Evolutionary conservation across 2,113 vertebrate species (phyloP).

Genomic region (Oncorhynchus clarkii): DNA sequence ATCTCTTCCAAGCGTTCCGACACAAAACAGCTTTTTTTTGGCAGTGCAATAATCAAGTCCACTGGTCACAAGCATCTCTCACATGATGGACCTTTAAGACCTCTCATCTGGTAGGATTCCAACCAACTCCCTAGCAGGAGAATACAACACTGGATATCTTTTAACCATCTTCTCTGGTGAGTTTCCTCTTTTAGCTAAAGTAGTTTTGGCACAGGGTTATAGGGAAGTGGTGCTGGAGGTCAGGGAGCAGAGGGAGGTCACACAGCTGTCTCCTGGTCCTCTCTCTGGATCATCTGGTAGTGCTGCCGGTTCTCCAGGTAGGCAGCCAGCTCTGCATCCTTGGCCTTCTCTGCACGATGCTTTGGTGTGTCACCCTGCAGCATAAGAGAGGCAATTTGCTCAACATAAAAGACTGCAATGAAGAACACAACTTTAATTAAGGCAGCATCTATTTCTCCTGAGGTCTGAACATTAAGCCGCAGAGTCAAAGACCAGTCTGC

Average conservation of each 20-base stretch:
- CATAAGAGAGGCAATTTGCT: neutral
- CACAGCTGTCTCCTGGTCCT: conserved; percentile 95
- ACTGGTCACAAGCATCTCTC: neutral
- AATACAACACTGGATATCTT: neutral
- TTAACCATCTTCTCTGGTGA: neutral
- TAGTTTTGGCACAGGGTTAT: conserved; percentile 41
- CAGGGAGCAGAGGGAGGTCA: conserved; percentile 37
- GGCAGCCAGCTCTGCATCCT: conserved; percentile 86
- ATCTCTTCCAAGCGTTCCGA: neutral
- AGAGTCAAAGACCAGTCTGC: no score
- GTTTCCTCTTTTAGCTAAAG: conserved; percentile 10
- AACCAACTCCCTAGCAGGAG: neutral
- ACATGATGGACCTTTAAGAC: neutral
- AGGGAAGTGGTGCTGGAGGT: conserved; percentile 11
- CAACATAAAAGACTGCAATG: no score
- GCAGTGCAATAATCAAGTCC: conserved; percentile 25
- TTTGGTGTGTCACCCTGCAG: conserved; percentile 88
- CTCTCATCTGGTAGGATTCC: neutral
- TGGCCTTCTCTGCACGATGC: conserved; percentile 88
- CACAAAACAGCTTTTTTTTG: conserved; percentile 15
- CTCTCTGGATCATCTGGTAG: conserved; percentile 95
- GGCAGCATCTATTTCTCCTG: no score
- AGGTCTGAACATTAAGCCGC: no score
- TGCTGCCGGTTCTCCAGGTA: conserved; percentile 95
- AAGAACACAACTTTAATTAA: no score